phyloP scores from a whole-genome alignment of 2,797 vertebrate species.

The Netta rufina region DNA sequence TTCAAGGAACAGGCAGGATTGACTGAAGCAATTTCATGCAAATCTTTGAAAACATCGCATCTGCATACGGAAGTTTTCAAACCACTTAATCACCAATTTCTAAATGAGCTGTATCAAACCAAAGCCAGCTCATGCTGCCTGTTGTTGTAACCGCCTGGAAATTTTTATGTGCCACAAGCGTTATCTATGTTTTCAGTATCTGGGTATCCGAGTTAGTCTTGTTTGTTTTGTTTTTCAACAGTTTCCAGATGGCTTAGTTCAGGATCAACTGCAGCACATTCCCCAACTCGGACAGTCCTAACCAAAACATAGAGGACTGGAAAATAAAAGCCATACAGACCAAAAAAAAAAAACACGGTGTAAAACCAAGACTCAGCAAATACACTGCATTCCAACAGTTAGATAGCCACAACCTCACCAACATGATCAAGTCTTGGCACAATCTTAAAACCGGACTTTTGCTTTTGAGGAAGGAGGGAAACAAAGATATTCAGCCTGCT shows the following conservation, averaged over 20 bases:
- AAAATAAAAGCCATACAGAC: neutral
- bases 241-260: slow-evolving; percentile 1
- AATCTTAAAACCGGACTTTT: neutral
- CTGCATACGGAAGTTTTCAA: neutral
- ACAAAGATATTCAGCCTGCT: neutral
- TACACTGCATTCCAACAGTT: neutral
- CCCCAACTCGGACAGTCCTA: neutral
- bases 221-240: neutral
- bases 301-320: neutral
- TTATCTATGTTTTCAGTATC: neutral
- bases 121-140: neutral
- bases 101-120: neutral
- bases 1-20: neutral
- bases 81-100: neutral
- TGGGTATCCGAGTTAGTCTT: neutral
- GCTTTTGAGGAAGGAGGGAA: neutral
- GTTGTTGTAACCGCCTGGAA: neutral
- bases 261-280: neutral
- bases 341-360: neutral
- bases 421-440: neutral
- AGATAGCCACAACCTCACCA: neutral
- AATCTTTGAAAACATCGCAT: neutral
- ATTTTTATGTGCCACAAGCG: neutral
- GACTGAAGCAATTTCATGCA: neutral
- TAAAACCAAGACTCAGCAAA: neutral